Evolutionary conservation across 2,888 invertebrate species (phyloP), one percentile per base, ranked within the genome.

Genomic region (Gryllus longicercus): DNA sequence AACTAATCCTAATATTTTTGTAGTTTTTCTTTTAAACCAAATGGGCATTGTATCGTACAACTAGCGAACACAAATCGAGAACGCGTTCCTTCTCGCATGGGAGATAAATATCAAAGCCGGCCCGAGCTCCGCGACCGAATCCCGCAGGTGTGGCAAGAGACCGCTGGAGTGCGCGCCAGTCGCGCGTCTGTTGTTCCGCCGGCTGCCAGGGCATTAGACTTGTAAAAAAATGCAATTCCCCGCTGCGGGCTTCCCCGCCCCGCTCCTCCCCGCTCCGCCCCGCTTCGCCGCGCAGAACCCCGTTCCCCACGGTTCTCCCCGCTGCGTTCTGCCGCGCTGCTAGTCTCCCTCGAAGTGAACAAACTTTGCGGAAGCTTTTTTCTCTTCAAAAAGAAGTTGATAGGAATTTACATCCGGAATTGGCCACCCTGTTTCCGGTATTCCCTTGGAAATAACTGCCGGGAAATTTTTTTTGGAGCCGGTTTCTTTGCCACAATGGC

Each of bases 181-280:
- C 63, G 63, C n/a, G 14, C 63, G 63, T 8, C 63, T 63, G 63
- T 63, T 63, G 63, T 63, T 63, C 63, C 63, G 63, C 63, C 63
- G 14, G 63, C 63, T 63, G 63, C 63, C 63, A n/a, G n/a, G 63
- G 63, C 63, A 63, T 63, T 63, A 63, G 63, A 63, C 63, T 63
- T 63, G 63, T 63, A 63, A 63, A 63, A 63, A 63, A 63, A 63
- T 63, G 63, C 63, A 63, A 63, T 63, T 63, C 63, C n/a, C 63
- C 63, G 63, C 63, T n/a, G 63, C 38, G 38, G 38, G 1, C 38
- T 1, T 16, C 63, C 14, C 63, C 16, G n/a, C 51, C 21, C 51
- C 51, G 51, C 51, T 51, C 51, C 16, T 38, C 38, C 16, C 63
- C 63, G 63, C 63, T 4, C 16, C 14, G n/a, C 63, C 63, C 63